phyloP scores from a whole-genome alignment of 2,113 vertebrate genomes.

The Ancistrus triradiatus region DNA sequence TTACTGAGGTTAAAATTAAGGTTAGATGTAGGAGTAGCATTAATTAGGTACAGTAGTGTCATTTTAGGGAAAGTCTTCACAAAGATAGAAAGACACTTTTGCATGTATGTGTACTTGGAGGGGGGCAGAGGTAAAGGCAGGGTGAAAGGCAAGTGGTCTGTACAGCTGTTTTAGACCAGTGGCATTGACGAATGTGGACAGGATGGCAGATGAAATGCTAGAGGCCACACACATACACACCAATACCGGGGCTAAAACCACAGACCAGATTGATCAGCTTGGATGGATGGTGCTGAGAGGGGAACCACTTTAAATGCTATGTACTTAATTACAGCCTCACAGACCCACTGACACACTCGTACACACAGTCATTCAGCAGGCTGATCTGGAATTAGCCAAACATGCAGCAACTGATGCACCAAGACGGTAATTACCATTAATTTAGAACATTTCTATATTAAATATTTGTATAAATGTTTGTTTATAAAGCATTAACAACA shows the following conservation, averaged over 20 bases:
- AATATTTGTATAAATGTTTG: too few relatives aligned
- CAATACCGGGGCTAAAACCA: conserved; percentile 6
- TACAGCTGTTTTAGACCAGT: conserved; percentile 33
- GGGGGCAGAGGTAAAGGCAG: background rate
- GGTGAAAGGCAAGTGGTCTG: conserved; percentile 15
- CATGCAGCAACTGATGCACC: too few relatives aligned
- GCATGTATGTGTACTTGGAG: background rate
- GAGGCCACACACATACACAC: background rate
- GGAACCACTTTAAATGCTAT: conserved; percentile 32
- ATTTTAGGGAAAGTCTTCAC: too few relatives aligned
- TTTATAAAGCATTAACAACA: too few relatives aligned
- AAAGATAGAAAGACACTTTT: too few relatives aligned
- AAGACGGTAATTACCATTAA: too few relatives aligned
- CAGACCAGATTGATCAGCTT: conserved; percentile 46
- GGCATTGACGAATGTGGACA: conserved; percentile 8
- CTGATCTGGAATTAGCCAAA: background rate
- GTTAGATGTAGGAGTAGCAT: too few relatives aligned
- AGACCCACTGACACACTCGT: conserved; percentile 16
- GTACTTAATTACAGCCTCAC: conserved; percentile 45
- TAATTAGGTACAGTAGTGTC: too few relatives aligned
- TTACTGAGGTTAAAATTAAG: too few relatives aligned
- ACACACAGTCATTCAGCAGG: conserved; percentile 33
- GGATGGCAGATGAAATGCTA: conserved; percentile 12
- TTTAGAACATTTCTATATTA: too few relatives aligned
- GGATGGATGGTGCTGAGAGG: conserved; percentile 16